Percentiles rank a stretch among this genome's conserved stretches.
Conservation (phyloP, 2,797 vertebrate species). For the Acipenser ruthenus region DNA sequence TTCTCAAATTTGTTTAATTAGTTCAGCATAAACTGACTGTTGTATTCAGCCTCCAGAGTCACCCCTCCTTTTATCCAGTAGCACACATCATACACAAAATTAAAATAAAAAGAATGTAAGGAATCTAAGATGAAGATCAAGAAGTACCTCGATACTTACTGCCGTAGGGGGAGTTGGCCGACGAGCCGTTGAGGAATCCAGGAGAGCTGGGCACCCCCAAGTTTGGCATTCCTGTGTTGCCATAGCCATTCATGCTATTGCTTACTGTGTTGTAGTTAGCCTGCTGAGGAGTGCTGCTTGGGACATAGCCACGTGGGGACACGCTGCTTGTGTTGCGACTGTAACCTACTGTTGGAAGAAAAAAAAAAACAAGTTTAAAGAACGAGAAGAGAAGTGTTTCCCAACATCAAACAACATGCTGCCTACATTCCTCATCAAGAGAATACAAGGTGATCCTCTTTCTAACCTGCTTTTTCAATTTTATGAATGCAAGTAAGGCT, state of each 20-base stretch:
- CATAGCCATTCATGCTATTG: conserved; percentile 99
- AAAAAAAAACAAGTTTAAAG: not conserved
- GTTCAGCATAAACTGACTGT: not conserved
- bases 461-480: too few species aligned
- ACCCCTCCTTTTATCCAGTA: conserved; percentile 81
- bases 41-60: conserved; percentile 81
- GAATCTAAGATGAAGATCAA: conserved; percentile 26
- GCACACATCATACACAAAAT: conserved; percentile 48
- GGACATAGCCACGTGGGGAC: conserved; percentile 97
- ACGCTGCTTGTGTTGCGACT: conserved; percentile 99
- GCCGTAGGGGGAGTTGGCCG: conserved; percentile 97
- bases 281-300: conserved; percentile 99
- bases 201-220: conserved; percentile 96
- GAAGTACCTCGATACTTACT: conserved; percentile 80
- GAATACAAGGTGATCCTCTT: too few species aligned
- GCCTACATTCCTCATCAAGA: too few species aligned
- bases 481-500: too few species aligned
- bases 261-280: conserved; percentile 99
- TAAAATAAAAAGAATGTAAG: conserved; percentile 12
- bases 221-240: conserved; percentile 91
- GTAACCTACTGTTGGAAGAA: conserved; percentile 86
- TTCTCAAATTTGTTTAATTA: conserved; percentile 28
- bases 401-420: too few species aligned
- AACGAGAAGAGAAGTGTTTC: too few species aligned
- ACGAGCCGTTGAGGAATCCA: conserved; percentile 96